Evolutionary conservation across 2,113 vertebrate genomes (phyloP), one percentile per base, ranked within the genome.

Genomic region (Chauna torquata): DNA sequence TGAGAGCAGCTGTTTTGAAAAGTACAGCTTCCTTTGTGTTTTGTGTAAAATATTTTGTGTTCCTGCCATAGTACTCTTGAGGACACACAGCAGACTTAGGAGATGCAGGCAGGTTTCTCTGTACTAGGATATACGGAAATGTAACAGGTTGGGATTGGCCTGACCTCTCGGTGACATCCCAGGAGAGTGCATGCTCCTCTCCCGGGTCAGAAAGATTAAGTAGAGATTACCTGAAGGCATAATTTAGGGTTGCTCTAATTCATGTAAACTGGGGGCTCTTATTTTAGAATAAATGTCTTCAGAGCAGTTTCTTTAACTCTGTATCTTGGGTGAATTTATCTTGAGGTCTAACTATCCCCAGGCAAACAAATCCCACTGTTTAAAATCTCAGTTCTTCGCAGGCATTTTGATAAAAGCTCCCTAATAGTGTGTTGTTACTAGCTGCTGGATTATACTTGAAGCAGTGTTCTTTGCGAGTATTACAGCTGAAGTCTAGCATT

Each of bases 251-350:
- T 68, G 20, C 25, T 79, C 8, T 82, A 61, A 34, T 28, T 87
- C 13, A 22, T 23, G 15, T 59, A 24, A 68, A 59, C 28, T 0
- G 0, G 3, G 16, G 8, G 6, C n/a, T 20, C 66, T 36, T 50
- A 3, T 20, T 86, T 88, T 75, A 78, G 11, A 82, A 62, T 13
- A 54, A 59, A 64, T 24, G 7, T 58, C 16, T 62, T 92, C 19
- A 65, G 34, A 90, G 25, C 36, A 36, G 6, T 92, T 83, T 88
- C 40, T 89, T 58, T 49, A 77, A 55, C 19, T 12, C 72, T 44
- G 47, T 81, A 3, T 16, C 50, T 82, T 68, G 1, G 1, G 8
- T 64, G 58, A 78, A 30, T 78, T 30, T 58, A 1, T 59, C 30
- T n/a, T 42, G 28, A 71, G 11, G 55, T 38, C 11, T 8, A 36